phyloP scores from a whole-genome alignment of 2,113 vertebrate genomes.

The Megaptera novaeangliae region DNA sequence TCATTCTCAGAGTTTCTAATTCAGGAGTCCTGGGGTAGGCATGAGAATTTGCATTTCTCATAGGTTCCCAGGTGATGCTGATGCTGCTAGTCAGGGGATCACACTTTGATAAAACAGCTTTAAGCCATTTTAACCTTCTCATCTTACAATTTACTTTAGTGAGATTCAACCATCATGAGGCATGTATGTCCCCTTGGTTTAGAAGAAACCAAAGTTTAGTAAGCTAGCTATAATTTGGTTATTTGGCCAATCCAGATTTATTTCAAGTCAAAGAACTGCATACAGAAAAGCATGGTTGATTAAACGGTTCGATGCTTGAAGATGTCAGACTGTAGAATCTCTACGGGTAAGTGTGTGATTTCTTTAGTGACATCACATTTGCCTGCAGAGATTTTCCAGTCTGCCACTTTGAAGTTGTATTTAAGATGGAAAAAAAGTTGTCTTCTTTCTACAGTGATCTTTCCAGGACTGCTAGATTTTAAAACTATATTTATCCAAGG shows the following conservation, averaged over 20 bases:
- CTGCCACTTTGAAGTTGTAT: constrained; percentile 77
- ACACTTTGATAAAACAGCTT: neutral
- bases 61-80: neutral
- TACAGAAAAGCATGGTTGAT: constrained; percentile 51
- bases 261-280: constrained; percentile 41
- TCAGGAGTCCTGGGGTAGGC: neutral
- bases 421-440: neutral
- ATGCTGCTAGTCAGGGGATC: neutral
- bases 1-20: constrained; percentile 4
- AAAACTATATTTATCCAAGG: neutral
- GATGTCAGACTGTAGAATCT: constrained; percentile 91
- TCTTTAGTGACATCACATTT: constrained; percentile 90
- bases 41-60: neutral
- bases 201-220: constrained; percentile 3
- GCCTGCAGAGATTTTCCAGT: constrained; percentile 98
- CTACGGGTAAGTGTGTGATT: constrained; percentile 95
- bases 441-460: constrained; percentile 8
- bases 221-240: neutral
- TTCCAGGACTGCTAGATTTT: neutral
- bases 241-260: constrained; percentile 45
- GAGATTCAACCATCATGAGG: neutral
- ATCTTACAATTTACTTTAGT: neutral
- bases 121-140: neutral
- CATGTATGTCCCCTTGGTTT: neutral
- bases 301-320: constrained; percentile 57